Conservation (phyloP, 2,888 invertebrate genomes). For the Mesorhabditis sp. region DNA sequence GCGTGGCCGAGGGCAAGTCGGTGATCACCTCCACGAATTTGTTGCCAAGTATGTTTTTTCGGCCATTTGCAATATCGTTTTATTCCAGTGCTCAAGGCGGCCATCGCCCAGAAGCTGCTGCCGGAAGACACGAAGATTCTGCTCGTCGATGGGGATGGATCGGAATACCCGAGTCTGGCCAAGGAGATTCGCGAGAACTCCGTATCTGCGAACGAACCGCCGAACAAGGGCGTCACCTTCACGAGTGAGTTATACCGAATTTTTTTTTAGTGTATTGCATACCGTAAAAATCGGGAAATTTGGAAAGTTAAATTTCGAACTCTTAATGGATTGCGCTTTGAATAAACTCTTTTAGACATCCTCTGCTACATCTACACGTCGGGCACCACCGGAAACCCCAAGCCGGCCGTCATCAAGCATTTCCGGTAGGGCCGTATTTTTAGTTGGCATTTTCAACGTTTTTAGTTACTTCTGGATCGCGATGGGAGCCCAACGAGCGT, state of each 20-base stretch:
- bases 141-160: constrained; percentile 13
- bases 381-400: constrained; percentile 94
- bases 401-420: constrained; percentile 91
- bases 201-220: constrained; percentile 24
- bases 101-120: constrained; percentile 37
- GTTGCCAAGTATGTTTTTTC: constrained; percentile 37
- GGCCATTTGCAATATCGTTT: background rate
- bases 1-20: constrained; percentile 77
- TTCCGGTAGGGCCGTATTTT: constrained; percentile 64
- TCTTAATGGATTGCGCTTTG: background rate
- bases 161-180: constrained; percentile 17
- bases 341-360: constrained; percentile 47
- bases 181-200: constrained; percentile 15
- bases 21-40: constrained; percentile 66
- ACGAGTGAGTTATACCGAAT: constrained; percentile 25
- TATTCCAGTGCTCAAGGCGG: constrained; percentile 40
- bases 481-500: constrained; percentile 35
- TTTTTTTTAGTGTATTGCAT: too few species aligned
- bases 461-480: constrained; percentile 44
- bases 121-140: constrained; percentile 20
- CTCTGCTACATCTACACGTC: constrained; percentile 94
- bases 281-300: background rate
- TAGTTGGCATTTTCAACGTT: background rate
- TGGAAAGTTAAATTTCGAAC: background rate
- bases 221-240: constrained; percentile 31